phyloP scores from a whole-genome alignment of 37 sponge, comb jelly and placozoan species.

The Lycopodina hypogea region DNA sequence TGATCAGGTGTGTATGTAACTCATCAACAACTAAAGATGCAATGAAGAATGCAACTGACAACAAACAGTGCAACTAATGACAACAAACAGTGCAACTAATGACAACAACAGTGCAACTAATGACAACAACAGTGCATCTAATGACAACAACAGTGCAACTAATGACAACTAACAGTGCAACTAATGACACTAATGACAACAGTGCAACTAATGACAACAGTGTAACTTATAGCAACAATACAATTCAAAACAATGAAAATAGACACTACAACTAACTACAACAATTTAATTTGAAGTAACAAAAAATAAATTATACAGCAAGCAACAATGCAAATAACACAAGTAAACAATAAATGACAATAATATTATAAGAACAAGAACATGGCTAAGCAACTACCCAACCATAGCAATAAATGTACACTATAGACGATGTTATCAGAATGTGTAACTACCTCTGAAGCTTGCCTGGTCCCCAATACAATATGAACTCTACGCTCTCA shows the following conservation, averaged over 20 bases:
- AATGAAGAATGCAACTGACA: neutral
- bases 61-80: neutral
- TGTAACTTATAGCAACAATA: neutral
- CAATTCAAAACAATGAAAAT: neutral
- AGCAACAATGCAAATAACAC: no score
- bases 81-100: neutral
- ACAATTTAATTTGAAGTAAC: neutral
- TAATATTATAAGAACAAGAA: no score
- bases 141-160: neutral
- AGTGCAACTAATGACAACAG: no score
- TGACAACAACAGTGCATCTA: neutral
- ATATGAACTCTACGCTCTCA: no score
- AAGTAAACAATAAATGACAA: no score
- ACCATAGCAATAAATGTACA: no score
- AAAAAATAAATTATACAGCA: neutral
- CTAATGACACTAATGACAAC: no score
- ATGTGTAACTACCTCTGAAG: no score
- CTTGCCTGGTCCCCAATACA: no score
- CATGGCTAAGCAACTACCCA: no score
- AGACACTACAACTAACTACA: neutral
- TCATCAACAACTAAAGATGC: neutral
- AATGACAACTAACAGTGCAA: neutral
- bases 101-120: neutral
- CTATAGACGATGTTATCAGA: no score
- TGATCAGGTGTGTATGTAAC: conserved; percentile 8